Evolutionary conservation across 2,113 vertebrate genomes (phyloP).

Genomic region (Lontra canadensis): DNA sequence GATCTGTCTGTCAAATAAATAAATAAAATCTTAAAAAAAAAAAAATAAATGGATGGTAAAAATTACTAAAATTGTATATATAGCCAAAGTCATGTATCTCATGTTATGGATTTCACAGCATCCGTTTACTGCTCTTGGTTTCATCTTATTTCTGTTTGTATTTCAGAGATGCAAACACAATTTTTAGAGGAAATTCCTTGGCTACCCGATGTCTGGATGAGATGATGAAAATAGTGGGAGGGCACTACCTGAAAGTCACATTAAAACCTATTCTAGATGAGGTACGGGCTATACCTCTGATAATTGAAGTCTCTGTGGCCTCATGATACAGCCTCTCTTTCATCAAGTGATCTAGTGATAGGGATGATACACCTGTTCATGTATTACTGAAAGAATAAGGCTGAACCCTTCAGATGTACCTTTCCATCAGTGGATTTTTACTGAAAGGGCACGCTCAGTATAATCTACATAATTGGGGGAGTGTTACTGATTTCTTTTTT

Average conservation of each 20-base stretch:
- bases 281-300: constrained; percentile 81
- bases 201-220: constrained; percentile 97
- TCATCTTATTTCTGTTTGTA: constrained; percentile 58
- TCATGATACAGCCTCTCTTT: not conserved
- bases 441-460: not conserved
- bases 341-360: not conserved
- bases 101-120: not conserved
- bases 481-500: too few relatives aligned
- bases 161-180: constrained; percentile 96
- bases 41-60: not conserved
- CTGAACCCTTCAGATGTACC: not conserved
- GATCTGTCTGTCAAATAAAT: too few relatives aligned
- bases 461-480: not conserved
- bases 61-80: not conserved
- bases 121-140: constrained; percentile 33
- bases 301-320: not conserved
- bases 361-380: not conserved
- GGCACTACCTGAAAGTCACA: constrained; percentile 96
- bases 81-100: constrained; percentile 2
- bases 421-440: not conserved
- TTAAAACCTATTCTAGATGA: constrained; percentile 96
- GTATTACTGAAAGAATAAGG: not conserved
- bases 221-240: constrained; percentile 99
- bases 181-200: constrained; percentile 97
- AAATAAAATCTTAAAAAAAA: too few relatives aligned